A percentile compares a stretch with the other conserved stretches of the same genome.
Evolutionary conservation across 2,888 invertebrate genomes (phyloP).

Genomic region (Gastracanthus pulcherrimus): DNA sequence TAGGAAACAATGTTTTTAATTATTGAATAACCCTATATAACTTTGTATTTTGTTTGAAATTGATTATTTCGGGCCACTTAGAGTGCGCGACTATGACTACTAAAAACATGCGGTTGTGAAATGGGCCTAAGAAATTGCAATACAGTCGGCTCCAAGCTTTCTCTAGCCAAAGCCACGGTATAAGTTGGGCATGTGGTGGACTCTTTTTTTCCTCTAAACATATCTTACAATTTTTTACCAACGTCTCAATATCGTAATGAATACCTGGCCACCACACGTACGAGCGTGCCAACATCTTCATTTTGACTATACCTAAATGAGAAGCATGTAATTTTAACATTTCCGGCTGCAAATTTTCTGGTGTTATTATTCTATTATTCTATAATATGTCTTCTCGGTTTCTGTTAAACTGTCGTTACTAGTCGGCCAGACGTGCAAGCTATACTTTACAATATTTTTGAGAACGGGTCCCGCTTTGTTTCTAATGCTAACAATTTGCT

Average conservation of each 20-base stretch:
- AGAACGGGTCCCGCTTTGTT: too few species aligned
- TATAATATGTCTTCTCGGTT: background rate
- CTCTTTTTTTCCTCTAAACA: background rate
- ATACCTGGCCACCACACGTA: conserved; percentile 8
- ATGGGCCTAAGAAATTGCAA: background rate
- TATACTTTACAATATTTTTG: too few species aligned
- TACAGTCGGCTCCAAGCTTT: background rate
- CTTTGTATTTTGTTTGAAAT: background rate
- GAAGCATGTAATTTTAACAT: background rate
- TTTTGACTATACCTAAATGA: background rate
- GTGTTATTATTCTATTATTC: background rate
- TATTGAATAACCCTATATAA: too few species aligned
- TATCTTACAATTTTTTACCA: background rate
- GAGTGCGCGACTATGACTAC: too few species aligned
- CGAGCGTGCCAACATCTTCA: conserved; percentile 1
- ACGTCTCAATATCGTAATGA: background rate
- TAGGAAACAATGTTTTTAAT: too few species aligned
- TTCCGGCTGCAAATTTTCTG: background rate
- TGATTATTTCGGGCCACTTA: too few species aligned
- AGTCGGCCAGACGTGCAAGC: too few species aligned
- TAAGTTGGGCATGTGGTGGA: background rate
- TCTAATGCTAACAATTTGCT: too few species aligned
- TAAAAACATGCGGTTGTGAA: too few species aligned
- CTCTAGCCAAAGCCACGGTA: background rate
- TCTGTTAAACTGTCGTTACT: background rate